Base-by-base conservation (phyloP, 1,140 invertebrate species). In the Druon quercuslanigerum region DNA sequence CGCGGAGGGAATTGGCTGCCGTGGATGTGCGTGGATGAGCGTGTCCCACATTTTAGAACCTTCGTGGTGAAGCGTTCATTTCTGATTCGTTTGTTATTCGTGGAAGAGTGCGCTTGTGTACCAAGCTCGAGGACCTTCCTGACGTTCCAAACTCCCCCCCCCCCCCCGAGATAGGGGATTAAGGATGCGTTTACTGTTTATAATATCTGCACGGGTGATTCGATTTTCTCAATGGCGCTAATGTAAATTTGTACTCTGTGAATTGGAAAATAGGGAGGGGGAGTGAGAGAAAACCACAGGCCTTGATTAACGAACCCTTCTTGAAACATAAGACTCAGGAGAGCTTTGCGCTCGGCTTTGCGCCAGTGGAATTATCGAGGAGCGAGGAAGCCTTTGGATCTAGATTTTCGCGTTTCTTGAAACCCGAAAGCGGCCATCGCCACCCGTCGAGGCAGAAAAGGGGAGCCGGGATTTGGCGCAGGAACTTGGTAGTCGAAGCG, bases 1-100 rank as follows among this genome's bases (percentile, higher is more conserved):
- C 66, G 52, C 51, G 52, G 73, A 50, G 78, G 72, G 72, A 17
- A 66, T 51, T 71, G 25, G 78, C 60, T 33, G 25, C 57, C 57
- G 57, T 66, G 71, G 70, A 77, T 80, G 80, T 78, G 83, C 81
- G 83, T 66, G 71, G 70, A 77, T 80, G 80, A 78, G 83, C 81
- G 83, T 89, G 88, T 89, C 89, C 88, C 83, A 90, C 87, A 90
- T 90, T 90, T 88, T 86, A 84, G 87, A 87, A 81, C 80, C 83
- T 84, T 84, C 86, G 80, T 83, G 52, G 73, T 80, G 83, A 81
- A 80, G 82, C 82, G 77, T 80, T 76, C 83, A 84, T 86, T 87
- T 82, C 82, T 73, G 73, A 83, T 85, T 80, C 77, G 78, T 81
- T 79, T 76, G 76, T 76, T 80, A 79, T 56, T 66, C 13, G 9